These are phyloP conservation scores for Megaustenia siamemsis DNA, from an alignment of 2,888 invertebrate species.

Conservation along the genomic window DNA sequence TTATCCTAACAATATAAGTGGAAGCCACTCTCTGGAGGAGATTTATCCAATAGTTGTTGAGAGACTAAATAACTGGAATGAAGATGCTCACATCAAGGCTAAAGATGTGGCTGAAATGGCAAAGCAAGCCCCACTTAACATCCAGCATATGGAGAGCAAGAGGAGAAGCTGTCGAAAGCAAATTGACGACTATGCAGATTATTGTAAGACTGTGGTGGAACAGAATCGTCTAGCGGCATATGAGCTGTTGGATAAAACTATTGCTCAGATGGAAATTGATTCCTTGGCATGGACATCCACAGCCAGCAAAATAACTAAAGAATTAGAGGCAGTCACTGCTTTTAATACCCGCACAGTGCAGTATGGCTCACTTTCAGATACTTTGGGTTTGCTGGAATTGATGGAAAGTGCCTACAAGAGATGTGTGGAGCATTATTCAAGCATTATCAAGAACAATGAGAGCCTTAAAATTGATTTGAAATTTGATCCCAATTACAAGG, in stretches of 20 bases:
- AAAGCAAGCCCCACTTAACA: conserved; percentile 12
- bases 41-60: conserved; percentile 27
- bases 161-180: conserved; percentile 11
- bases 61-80: conserved; percentile 45
- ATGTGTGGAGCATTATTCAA: conserved; percentile 16
- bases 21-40: not conserved
- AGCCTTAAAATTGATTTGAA: conserved; percentile 35
- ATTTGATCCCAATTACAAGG: conserved; percentile 43
- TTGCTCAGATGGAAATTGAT: conserved; percentile 16
- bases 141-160: conserved; percentile 20
- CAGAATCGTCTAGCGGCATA: conserved; percentile 33
- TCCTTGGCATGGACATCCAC: not conserved
- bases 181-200: conserved; percentile 48
- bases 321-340: conserved; percentile 4
- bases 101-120: conserved; percentile 33
- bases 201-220: conserved; percentile 42
- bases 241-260: conserved; percentile 25
- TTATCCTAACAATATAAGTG: conserved; percentile 9
- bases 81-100: conserved; percentile 35
- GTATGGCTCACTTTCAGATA: not conserved
- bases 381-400: not conserved
- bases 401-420: conserved; percentile 50
- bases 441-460: conserved; percentile 17
- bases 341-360: conserved; percentile 36
- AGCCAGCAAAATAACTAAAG: not conserved